Conservation (phyloP, 2,113 vertebrate genomes). For the Tichodroma muraria region DNA sequence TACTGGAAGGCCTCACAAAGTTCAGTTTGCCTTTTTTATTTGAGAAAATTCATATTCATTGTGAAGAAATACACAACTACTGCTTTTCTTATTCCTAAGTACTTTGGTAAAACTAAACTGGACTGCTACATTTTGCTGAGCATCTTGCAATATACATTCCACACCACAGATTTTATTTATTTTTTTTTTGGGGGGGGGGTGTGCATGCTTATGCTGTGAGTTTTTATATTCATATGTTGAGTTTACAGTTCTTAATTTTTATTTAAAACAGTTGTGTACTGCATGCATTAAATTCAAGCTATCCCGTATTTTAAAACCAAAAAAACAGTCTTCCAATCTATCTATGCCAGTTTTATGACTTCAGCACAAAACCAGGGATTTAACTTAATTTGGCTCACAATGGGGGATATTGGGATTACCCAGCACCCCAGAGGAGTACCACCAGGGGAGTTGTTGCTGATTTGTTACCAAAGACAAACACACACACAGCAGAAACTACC, state of each 20-base stretch:
- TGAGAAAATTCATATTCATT: background rate
- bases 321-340: background rate
- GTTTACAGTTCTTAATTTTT: background rate
- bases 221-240: background rate
- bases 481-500: background rate
- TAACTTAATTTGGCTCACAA: background rate
- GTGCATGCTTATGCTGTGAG: background rate
- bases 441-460: background rate
- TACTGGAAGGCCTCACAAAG: background rate
- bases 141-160: background rate
- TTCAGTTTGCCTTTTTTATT: background rate
- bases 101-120: background rate
- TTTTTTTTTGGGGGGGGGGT: accelerated
- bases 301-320: background rate
- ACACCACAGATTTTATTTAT: too few species aligned
- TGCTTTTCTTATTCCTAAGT: background rate
- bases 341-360: background rate
- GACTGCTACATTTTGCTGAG: background rate
- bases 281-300: background rate
- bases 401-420: background rate
- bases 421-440: background rate
- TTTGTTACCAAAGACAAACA: background rate
- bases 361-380: background rate
- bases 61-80: background rate
- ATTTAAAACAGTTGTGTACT: background rate